Evolutionary conservation across 2,888 invertebrate species (phyloP), one percentile per base, ranked within the genome.

Genomic region (Aspidiotus destructor): DNA sequence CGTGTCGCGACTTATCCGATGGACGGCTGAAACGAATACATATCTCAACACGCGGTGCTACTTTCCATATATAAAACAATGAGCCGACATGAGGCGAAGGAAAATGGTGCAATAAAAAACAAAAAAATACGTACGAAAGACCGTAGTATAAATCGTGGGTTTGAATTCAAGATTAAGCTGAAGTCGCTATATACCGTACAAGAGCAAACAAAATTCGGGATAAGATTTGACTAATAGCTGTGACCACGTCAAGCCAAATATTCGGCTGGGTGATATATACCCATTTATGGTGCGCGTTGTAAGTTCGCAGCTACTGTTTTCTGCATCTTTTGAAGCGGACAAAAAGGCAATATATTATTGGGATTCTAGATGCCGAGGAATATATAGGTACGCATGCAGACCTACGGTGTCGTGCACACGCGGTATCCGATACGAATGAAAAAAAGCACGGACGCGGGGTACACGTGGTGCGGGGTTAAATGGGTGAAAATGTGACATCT

Each of bases 151-250:
- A 28, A 28, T 28, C 28, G 28, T 28, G 28, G 48, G 48, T 48
- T 48, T 48, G 11, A 48, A 58, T 16, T 55, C n/a, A 58, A 65
- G 65, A 65, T 65, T 65, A 65, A 65, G 65, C 58, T 58, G 58
- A 55, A 65, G 57, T 44, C 48, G 57, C 28, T 28, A 28, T 28
- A 28, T 28, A 28, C n/a, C n/a, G n/a, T n/a, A n/a, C 28, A 5
- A 11, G 48, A 58, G 48, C 28, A 58, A 65, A 65, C 65, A 58
- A 44, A 65, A 65, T 65, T 65, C 48, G 17, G 65, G 65, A 65
- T 65, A 65, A 65, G 58, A 58, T 65, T 65, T 65, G 65, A 65
- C 65, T 58, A 65, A 65, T 65, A 58, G 65, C 58, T 57, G 17
- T 42, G 57, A 65, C 65, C 65, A 48, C 48, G 48, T 48, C 58